Base-by-base conservation (phyloP, 1,140 invertebrate species). In the Lordiphosa collinella region DNA sequence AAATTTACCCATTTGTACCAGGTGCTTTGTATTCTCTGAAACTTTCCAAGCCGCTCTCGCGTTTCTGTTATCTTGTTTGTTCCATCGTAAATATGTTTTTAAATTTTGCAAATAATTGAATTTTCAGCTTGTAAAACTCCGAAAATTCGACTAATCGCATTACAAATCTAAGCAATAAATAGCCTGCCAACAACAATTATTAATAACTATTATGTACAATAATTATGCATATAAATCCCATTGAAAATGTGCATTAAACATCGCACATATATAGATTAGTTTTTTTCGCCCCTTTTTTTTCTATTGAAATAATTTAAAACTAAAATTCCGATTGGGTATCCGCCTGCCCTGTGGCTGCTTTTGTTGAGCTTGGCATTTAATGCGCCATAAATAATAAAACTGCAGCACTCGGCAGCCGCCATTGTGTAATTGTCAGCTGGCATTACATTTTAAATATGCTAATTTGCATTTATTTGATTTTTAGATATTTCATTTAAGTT, bases 381-480 rank as follows among this genome's bases (percentile, higher is more conserved):
- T 78, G 67, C 56, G 51, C 40, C 56, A 60, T 84, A 69, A 82
- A 82, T 82, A 82, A 82, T 82, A 78, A 85, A 67, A 78, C 40
- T 50, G 44, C 57, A 60, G 14, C 38, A 38, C 18, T 22, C 36
- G 44, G 12, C 29, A 14, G 9, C 22, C 7, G 14, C 38, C 38
- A 59, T 69, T 82, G 59, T 71, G 54, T 52, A 68, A 69, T 73
- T 82, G 75, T 84, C 68, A 72, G 53, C 72, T 40, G 50, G 73
- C 54, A 82, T 82, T 73, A 85, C 78, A 63, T 73, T 73, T 78
- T 59, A 82, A 82, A 82, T 82, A 84, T 82, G 78, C 64, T 78
- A 69, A 78, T 82, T 73, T 78, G 31, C 64, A 78, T 78, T 69
- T 49, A 78, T 85, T 67, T 54, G 51, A 38, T 65, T 69, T 66